Base-by-base conservation (phyloP, 2,113 vertebrate genomes). In the Channa maculata region DNA sequence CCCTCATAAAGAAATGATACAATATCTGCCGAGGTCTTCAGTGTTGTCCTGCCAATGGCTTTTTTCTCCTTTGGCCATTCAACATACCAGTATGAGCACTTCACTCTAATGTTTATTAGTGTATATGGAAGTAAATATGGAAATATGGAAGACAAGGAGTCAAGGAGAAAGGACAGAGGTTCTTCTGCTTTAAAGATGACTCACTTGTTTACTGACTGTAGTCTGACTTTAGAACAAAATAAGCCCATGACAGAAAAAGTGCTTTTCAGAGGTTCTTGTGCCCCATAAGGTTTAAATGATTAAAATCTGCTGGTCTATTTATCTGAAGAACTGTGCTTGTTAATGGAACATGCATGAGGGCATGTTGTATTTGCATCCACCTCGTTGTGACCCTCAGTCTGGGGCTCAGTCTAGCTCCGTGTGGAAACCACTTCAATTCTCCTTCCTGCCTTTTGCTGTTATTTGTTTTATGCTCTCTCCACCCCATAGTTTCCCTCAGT, bases 391-490 rank as follows among this genome's bases (percentile, higher is more conserved):
- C 81, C 50, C 60, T 80, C 54, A 71, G 64, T 67, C 71, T 71
- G 63, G 73, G 61, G 81, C 41, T 43, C 58, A 60, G 75, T 63
- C 63, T 75, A 11, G 10, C 46, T 59, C 63, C 61, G 43, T 65
- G 70, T 55, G 72, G 57, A 78, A 69, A 71, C 67, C 61, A 49
- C 58, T 65, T 66, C 57, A 71, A 8, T 51, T 14, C 52, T 59
- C 50, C 64, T 57, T 59, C 64, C 49, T 75, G 65, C 64, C 71
- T 77, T 65, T 63, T 75, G 70, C 66, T 79, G 11, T 80, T 86
- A 71, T 83, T 86, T 88, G 73, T 80, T 77, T 77, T 49, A 39
- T 65, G 63, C 70, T 81, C 66, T 54, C 34, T 38, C 51, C 8
- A 38, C 46, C 60, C 76, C 36, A 5, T 76, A 84, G 66, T 80